These are phyloP conservation scores for Stylophora pistillata DNA, from an alignment of 64 coral and sea anemone genomes.

Conservation along the genomic window DNA sequence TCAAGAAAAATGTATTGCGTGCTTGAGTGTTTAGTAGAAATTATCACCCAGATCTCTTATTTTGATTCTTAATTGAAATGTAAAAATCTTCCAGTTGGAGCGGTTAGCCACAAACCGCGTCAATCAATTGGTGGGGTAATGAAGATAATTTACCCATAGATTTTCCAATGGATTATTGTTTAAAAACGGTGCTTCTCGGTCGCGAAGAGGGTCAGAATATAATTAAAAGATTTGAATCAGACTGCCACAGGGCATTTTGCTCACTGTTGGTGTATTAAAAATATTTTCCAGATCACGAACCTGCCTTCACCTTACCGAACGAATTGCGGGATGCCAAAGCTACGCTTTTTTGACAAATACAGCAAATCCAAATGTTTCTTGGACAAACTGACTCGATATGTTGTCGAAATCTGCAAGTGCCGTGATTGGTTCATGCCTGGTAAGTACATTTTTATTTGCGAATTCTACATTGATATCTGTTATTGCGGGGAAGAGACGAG, in stretches of 20 bases:
- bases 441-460: not conserved
- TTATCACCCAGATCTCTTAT: too few relatives aligned
- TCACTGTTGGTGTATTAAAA: too few relatives aligned
- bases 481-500: too few relatives aligned
- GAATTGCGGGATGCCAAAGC: constrained; percentile 71
- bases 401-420: constrained; percentile 63
- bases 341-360: constrained; percentile 84
- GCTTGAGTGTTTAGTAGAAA: too few relatives aligned
- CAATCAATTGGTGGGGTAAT: too few relatives aligned
- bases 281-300: constrained; percentile 76
- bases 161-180: not conserved
- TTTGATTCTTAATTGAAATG: too few relatives aligned
- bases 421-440: constrained; percentile 94
- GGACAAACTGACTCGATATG: constrained; percentile 81
- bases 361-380: constrained; percentile 94
- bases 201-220: not conserved
- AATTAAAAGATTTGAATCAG: not conserved
- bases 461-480: too few relatives aligned
- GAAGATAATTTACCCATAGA: not conserved
- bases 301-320: constrained; percentile 82
- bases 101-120: too few relatives aligned
- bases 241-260: too few relatives aligned
- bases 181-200: too few relatives aligned
- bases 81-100: too few relatives aligned
- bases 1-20: too few relatives aligned